These are phyloP conservation scores for Athene noctua DNA, from an alignment of 2,113 vertebrate species.

Conservation along the genomic window DNA sequence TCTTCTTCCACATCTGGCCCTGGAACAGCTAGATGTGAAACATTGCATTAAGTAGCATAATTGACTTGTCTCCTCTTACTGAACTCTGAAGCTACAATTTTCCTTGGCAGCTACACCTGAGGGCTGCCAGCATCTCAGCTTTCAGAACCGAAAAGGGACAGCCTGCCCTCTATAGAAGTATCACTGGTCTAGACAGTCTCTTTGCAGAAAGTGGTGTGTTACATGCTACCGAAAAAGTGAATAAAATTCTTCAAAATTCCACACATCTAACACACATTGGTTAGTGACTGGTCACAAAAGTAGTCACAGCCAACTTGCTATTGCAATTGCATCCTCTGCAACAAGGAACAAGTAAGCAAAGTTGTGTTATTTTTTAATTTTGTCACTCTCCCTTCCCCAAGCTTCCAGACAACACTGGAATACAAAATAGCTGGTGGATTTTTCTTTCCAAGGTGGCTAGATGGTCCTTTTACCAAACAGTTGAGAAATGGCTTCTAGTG, in stretches of 20 bases:
- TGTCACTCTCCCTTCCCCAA: neutral
- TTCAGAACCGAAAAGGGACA: neutral
- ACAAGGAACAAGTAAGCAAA: neutral
- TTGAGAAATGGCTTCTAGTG: neutral
- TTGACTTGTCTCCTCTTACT: neutral
- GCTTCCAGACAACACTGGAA: neutral
- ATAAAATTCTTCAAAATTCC: neutral
- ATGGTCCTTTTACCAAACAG: neutral
- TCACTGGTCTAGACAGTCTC: neutral
- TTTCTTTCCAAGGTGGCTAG: neutral
- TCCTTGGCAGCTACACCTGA: neutral
- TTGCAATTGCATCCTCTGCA: neutral
- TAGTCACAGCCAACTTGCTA: neutral
- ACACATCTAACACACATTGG: rapidly evolving
- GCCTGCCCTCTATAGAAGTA: neutral
- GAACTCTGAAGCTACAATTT: neutral
- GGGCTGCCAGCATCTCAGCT: neutral
- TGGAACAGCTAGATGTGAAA: neutral
- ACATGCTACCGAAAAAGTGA: neutral
- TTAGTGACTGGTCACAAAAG: neutral
- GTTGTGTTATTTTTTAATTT: neutral
- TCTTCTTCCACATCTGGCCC: neutral
- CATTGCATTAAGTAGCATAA: neutral
- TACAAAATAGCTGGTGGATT: neutral
- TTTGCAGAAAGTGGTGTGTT: neutral